Conservation (phyloP, 2,888 invertebrate species). For the Danaus chrysippus region DNA sequence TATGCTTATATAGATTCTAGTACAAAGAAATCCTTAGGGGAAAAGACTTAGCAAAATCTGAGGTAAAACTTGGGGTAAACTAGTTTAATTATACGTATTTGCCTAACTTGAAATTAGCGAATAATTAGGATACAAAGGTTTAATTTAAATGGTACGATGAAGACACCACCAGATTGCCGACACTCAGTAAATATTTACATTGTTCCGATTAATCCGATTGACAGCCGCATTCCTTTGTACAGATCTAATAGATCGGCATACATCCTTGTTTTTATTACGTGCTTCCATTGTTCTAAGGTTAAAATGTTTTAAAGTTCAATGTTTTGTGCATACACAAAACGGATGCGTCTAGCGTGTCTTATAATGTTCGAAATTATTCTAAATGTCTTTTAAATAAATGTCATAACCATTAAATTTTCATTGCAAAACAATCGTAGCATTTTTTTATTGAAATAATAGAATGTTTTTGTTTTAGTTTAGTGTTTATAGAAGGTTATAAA, state of each 20-base stretch:
- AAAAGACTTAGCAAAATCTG: too few species aligned
- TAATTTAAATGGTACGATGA: conserved; percentile 8
- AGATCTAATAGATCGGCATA: conserved; percentile 29
- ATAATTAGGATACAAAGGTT: background rate
- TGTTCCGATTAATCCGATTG: conserved; percentile 35
- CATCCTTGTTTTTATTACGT: conserved; percentile 35
- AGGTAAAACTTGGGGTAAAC: too few species aligned
- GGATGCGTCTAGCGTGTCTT: background rate
- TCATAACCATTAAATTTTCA: background rate
- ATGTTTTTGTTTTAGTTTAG: too few species aligned
- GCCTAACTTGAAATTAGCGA: too few species aligned
- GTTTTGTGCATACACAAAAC: background rate
- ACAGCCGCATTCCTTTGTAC: conserved; percentile 35
- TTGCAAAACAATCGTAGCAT: background rate
- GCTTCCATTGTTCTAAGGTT: conserved; percentile 23
- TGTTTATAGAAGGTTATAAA: background rate
- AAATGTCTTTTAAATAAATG: too few species aligned
- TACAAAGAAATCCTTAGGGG: too few species aligned
- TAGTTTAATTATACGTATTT: too few species aligned
- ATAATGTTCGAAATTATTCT: background rate
- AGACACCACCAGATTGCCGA: conserved; percentile 14
- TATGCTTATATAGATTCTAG: too few species aligned
- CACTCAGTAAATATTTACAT: conserved; percentile 37
- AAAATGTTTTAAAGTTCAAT: conserved; percentile 9
- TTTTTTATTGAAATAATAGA: background rate